These are phyloP conservation scores for Eurois occulta DNA, from an alignment of 2,888 invertebrate genomes.

Conservation along the genomic window DNA sequence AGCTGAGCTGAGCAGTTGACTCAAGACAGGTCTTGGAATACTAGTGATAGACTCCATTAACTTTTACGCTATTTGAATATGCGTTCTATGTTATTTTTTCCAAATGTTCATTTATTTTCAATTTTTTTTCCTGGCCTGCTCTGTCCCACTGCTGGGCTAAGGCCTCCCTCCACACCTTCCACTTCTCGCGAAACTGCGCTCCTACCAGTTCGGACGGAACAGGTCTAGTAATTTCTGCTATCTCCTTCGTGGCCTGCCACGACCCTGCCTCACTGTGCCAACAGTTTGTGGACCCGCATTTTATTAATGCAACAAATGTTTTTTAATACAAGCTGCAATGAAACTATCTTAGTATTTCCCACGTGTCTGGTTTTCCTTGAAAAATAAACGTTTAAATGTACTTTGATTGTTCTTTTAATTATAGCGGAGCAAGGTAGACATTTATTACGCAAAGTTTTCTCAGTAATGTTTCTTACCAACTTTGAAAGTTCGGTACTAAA, in stretches of 20 bases:
- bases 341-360: background rate
- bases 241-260: too few species aligned
- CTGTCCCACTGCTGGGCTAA: too few species aligned
- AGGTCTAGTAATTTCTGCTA: too few species aligned
- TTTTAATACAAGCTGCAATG: background rate
- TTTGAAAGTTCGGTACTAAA: conserved; percentile 34
- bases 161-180: too few species aligned
- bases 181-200: too few species aligned
- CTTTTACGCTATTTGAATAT: background rate
- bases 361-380: background rate
- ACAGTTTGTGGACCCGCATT: too few species aligned
- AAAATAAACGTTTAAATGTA: conserved; percentile 10
- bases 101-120: background rate
- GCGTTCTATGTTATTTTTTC: background rate
- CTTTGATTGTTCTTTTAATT: conserved; percentile 37
- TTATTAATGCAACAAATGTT: background rate
- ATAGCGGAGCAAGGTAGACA: background rate
- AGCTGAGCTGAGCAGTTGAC: background rate
- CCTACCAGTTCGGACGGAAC: too few species aligned
- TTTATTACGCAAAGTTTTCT: conserved; percentile 44
- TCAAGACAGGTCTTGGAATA: background rate
- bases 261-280: too few species aligned
- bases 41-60: background rate
- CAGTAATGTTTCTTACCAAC: conserved; percentile 32
- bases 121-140: too few species aligned